Evolutionary conservation across 2,797 vertebrate genomes (phyloP), one percentile per base, ranked within the genome.

Genomic region (Adelosebastes latens): DNA sequence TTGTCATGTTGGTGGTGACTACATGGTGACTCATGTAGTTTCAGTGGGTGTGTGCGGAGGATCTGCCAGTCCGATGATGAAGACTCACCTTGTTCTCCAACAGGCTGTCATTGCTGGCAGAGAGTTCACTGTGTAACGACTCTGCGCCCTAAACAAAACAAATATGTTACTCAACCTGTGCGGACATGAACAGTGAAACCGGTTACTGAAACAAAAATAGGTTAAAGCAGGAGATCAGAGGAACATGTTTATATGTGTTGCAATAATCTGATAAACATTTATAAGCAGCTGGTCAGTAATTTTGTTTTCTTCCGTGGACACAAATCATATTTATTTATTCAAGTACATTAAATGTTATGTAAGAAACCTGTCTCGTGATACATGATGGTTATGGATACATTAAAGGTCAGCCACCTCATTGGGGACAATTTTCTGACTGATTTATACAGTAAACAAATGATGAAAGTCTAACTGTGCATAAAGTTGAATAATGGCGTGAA

Each of bases 31-130:
- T 88, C 74, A 65, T 80, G 56, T 6, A 1, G 39, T 65, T 36
- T 81, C 61, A 18, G 70, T 18, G 60, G 18, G 24, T 32, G 25
- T 6, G 66, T 20, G 6, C n/a, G 49, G 14, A 31, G 5, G 22
- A 61, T 42, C 67, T 22, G 39, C 18, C 27, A 25, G 6, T 2
- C 77, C 32, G 2, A 24, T 34, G 20, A 31, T 69, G 63, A 70
- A 20, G 53, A 65, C 88, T 83, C 66, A 91, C 93, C 88, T 90
- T 90, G 71, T 83, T 90, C 49, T 92, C 91, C 0, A 58, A 52
- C 67, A 90, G 86, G 58, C 73, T 86, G 76, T 90, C 90, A 1
- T 25, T 55, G 83, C 91, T 92, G 79, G 62, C 79, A 5, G 90
- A 90, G 2, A 88, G 61, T 3, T 90, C 86, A 0, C 78, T 22